Percentiles rank a stretch among this genome's conserved stretches.
Conservation (phyloP, 2,888 invertebrate genomes). For the Eudasyphora cyanicolor region DNA sequence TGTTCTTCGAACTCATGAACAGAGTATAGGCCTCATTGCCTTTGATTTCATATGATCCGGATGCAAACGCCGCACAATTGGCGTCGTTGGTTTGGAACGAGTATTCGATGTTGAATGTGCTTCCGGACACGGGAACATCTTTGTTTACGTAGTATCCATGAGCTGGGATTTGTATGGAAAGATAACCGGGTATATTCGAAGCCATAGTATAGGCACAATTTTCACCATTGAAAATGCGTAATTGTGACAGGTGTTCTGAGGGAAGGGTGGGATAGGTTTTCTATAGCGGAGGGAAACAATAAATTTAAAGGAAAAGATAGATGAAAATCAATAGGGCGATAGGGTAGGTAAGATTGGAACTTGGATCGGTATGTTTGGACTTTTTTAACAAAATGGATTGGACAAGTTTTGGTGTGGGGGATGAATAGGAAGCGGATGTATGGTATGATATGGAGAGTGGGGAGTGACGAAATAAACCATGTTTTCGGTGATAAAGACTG, state of each 20-base stretch:
- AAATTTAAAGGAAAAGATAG: background rate
- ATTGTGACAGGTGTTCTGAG: constrained; percentile 82
- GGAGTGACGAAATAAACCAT: no score
- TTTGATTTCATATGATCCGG: constrained; percentile 43
- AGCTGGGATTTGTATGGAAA: constrained; percentile 67
- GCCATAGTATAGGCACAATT: constrained; percentile 78
- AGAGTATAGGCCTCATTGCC: constrained; percentile 71
- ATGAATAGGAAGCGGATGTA: no score
- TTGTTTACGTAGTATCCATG: constrained; percentile 70
- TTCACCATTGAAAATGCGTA: constrained; percentile 86
- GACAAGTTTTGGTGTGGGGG: background rate
- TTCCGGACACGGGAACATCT: constrained; percentile 63
- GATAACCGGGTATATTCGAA: constrained; percentile 66
- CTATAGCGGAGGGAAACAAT: constrained; percentile 74
- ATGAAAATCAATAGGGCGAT: no score
- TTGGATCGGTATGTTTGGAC: background rate
- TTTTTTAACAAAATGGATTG: background rate
- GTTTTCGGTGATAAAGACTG: no score
- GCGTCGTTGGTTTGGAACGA: constrained; percentile 11
- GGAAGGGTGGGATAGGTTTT: constrained; percentile 85
- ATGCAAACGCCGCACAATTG: constrained; percentile 25
- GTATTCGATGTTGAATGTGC: constrained; percentile 29
- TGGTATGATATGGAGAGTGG: no score
- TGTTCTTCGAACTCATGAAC: constrained; percentile 70
- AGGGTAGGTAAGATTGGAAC: background rate